A percentile compares a stretch with the other conserved stretches of the same genome.
These are phyloP conservation scores for Pteropus alecto DNA, from an alignment of 2,113 vertebrate genomes.

Conservation along the genomic window DNA sequence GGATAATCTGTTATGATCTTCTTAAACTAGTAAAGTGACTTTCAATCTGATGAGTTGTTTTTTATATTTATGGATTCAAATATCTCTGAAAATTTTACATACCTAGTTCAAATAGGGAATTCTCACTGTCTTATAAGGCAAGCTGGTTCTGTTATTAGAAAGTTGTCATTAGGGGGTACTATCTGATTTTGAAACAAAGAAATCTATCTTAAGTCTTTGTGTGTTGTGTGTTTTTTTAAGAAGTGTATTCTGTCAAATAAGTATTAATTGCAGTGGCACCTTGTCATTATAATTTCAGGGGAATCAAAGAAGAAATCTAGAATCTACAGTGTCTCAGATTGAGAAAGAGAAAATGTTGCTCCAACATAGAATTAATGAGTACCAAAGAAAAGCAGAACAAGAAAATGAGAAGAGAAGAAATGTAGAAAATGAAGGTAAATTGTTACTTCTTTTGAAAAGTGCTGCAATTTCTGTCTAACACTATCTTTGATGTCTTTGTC, in stretches of 20 bases:
- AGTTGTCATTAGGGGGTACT: background rate
- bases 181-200: background rate
- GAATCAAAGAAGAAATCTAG: conserved; percentile 89
- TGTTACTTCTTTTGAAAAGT: conserved; percentile 4
- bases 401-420: conserved; percentile 96
- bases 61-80: conserved; percentile 13
- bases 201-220: background rate
- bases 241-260: background rate
- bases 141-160: background rate
- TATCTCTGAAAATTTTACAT: background rate
- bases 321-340: conserved; percentile 90
- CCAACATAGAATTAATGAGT: conserved; percentile 94
- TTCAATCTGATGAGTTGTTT: background rate
- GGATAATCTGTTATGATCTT: background rate
- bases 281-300: conserved; percentile 79
- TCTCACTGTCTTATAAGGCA: background rate
- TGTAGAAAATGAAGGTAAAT: conserved; percentile 95
- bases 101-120: background rate
- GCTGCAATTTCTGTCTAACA: background rate
- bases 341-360: conserved; percentile 96
- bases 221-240: background rate
- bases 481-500: background rate
- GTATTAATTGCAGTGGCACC: conserved; percentile 21
- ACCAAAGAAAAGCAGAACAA: conserved; percentile 97
- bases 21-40: background rate